Evolutionary conservation across 2,888 invertebrate species (phyloP).

Genomic region (Crocallis elinguaria): DNA sequence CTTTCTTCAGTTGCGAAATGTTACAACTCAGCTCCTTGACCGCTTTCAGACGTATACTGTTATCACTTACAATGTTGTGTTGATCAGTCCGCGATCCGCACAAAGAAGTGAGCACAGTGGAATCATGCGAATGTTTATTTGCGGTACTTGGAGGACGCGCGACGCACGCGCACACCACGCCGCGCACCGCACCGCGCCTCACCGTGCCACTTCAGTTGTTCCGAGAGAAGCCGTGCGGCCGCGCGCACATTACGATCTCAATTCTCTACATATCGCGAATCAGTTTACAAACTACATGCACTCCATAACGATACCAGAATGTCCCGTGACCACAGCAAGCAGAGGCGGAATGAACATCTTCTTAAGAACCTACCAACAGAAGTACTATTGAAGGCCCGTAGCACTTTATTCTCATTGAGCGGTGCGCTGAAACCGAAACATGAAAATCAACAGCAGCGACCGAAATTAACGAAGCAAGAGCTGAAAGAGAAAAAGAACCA

Average conservation of each 20-base stretch:
- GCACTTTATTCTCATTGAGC: conserved; percentile 73
- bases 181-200: conserved; percentile 54
- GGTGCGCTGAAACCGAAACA: conserved; percentile 77
- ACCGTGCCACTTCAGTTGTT: conserved; percentile 70
- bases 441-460: conserved; percentile 52
- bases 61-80: conserved; percentile 39
- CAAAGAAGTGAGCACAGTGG: conserved; percentile 46
- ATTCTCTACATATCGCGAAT: conserved; percentile 36
- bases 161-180: conserved; percentile 72
- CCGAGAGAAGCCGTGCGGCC: conserved; percentile 51
- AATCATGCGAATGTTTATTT: conserved; percentile 76
- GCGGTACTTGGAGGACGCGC: conserved; percentile 69
- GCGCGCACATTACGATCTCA: conserved; percentile 56
- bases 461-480: conserved; percentile 70
- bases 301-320: conserved; percentile 50
- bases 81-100: conserved; percentile 36
- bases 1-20: neutral
- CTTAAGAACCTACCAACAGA: conserved; percentile 77
- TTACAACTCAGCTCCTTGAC: conserved; percentile 26
- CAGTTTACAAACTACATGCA: conserved; percentile 44
- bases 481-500: conserved; percentile 73
- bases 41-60: conserved; percentile 30
- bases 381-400: conserved; percentile 75
- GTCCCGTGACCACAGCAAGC: conserved; percentile 74
- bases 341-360: conserved; percentile 68